phyloP scores from a whole-genome alignment of 2,797 vertebrate species.

The Tauraco hartlaubi region DNA sequence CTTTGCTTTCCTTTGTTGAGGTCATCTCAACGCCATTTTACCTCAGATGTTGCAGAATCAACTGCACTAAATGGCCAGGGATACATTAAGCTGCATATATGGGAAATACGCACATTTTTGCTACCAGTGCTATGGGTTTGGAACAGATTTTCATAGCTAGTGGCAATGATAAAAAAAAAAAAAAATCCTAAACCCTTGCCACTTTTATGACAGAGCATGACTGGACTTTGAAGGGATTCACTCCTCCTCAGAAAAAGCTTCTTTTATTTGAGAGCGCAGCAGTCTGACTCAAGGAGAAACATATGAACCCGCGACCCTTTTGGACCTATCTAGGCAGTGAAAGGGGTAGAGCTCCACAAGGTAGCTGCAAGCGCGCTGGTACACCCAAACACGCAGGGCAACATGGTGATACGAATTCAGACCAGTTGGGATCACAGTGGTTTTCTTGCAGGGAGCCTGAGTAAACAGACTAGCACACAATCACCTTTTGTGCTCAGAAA shows the following conservation, averaged over 20 bases:
- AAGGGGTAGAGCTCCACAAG: neutral
- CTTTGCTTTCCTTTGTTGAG: neutral
- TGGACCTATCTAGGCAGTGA: neutral
- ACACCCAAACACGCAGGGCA: neutral
- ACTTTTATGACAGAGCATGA: neutral
- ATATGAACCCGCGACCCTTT: neutral
- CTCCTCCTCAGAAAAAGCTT: neutral
- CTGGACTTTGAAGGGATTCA: neutral
- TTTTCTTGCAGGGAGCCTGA: neutral
- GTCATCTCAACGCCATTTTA: neutral
- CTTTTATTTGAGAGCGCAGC: neutral
- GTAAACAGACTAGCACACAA: neutral
- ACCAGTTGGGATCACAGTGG: neutral
- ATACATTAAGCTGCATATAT: neutral
- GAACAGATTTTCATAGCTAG: neutral
- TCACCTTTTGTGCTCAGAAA: constrained; percentile 33
- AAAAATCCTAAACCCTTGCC: neutral
- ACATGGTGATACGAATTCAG: neutral
- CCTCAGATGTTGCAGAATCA: neutral
- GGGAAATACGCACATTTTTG: neutral
- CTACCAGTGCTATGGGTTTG: neutral
- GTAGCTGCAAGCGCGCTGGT: neutral
- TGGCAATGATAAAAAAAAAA: neutral
- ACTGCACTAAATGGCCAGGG: neutral
- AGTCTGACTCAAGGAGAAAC: neutral